Base-by-base conservation (phyloP, 2,797 vertebrate species). In the Enteromius unitaeniatus region DNA sequence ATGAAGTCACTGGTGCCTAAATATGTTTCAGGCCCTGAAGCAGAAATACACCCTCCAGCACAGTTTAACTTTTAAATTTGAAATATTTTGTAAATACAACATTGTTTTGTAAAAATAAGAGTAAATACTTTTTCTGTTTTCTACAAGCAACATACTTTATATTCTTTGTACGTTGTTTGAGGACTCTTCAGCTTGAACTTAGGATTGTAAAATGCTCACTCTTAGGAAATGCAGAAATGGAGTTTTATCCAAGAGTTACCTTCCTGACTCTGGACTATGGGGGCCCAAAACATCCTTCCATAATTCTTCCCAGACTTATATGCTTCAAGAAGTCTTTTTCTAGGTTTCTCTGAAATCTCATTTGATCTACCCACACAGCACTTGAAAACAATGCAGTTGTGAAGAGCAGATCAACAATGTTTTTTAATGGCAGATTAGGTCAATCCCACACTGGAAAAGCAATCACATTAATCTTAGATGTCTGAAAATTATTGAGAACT, bases 1-100 rank as follows among this genome's bases (percentile, higher is more conserved):
- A 78, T 42, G 15, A 78, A 62, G 14, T 62, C 23, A 79, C 15
- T 64, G 40, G 75, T 78, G 55, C 75, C 34, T 19, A 62, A 60
- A 42, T 37, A 28, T 45, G 55, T 28, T 45, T 13, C 40, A 65
- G 42, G 19, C 17, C 26, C 58, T 3, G 26, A 67, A 26, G 31
- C 21, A 68, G 31, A 28, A n/a, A 28, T 19, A 80, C 21, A 34
- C n/a, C 49, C 23, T 70, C 15, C 34, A 70, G 65, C 47, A 40
- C 2, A 17, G 47, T 23, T 79, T 13, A 79, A 68, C 21, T 53
- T 79, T 79, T 17, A 4, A 8, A 40, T n/a, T 5, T 34, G 34
- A 34, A 4, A 17, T 15, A 58, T 79, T 79, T 68, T 51, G 31
- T 13, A 15, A n/a, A 69, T 80, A 51, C n/a, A 21, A 15, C 2